A percentile compares a stretch with the other conserved stretches of the same genome.
Evolutionary conservation across 1,140 invertebrate species (phyloP).

Genomic region (Matsumurasca onukii): DNA sequence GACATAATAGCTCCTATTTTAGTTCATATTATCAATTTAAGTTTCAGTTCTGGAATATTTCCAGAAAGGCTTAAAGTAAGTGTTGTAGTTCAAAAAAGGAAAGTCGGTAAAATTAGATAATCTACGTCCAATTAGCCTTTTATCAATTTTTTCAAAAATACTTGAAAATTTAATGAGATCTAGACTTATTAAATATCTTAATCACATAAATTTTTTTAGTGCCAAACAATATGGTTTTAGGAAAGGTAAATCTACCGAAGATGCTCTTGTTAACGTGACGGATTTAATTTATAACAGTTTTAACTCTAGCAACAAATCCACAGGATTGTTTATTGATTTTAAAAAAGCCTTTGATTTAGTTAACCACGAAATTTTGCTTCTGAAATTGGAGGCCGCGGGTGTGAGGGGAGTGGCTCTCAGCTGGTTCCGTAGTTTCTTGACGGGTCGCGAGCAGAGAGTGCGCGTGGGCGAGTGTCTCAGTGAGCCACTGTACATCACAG

Average conservation of each 20-base stretch:
- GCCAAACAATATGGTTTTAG: constrained; percentile 23
- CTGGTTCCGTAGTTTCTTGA: constrained; percentile 27
- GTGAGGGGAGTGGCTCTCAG: constrained; percentile 18
- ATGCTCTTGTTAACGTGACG: constrained; percentile 16
- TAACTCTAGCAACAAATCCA: constrained; percentile 21
- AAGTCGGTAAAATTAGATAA: constrained; percentile 24
- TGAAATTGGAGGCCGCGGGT: constrained; percentile 18
- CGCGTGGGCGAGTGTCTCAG: neutral
- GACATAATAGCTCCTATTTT: constrained; percentile 12
- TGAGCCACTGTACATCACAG: too few species aligned
- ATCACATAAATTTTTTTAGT: constrained; percentile 29
- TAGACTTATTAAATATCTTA: constrained; percentile 18
- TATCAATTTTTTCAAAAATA: constrained; percentile 33
- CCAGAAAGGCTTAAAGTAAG: constrained; percentile 22
- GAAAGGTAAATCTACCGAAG: constrained; percentile 29
- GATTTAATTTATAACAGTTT: constrained; percentile 28
- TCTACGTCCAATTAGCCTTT: constrained; percentile 22
- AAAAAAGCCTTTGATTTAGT: constrained; percentile 25
- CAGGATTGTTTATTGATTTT: constrained; percentile 25
- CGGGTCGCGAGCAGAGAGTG: neutral
- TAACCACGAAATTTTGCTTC: constrained; percentile 17
- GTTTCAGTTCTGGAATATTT: constrained; percentile 12
- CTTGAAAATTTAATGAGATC: constrained; percentile 27
- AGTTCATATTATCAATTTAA: constrained; percentile 21
- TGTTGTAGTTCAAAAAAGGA: constrained; percentile 20